Evolutionary conservation across 2,797 vertebrate species (phyloP), one percentile per base, ranked within the genome.

Genomic region (Chaetodon trifasciatus): DNA sequence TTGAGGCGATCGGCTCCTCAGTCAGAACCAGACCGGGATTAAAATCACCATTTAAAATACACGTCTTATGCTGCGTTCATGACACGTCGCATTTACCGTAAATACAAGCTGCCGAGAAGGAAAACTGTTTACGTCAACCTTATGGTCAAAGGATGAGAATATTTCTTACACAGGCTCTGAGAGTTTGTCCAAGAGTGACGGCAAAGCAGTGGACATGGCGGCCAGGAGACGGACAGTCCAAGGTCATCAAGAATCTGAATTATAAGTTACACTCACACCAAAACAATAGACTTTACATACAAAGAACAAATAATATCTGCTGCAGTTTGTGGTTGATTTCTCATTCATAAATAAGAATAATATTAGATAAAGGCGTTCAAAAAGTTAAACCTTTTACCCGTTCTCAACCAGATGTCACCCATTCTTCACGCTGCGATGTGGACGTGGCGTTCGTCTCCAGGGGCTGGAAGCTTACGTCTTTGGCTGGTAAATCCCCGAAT

Each of bases 261-360:
- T 19, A 82, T 84, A 88, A 86, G 17, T 91, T 90, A 89, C 61
- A 81, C 74, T 74, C 73, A 78, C 64, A 70, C 65, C 55, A 46
- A 70, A 78, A 71, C 42, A 24, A 76, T 8, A 79, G n/a, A 23
- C n/a, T 66, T 19, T 35, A 74, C 17, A 23, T n/a, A 72, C 10
- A 76, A 73, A 67, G 44, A 70, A 81, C 37, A 58, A 28, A 39
- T 40, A 47, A 73, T 3, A 69, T 40, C 74, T 63, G 79, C 72
- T 73, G 78, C 68, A 74, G 79, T 73, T 76, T 74, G 32, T 40
- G 72, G 68, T 49, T 37, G 47, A 58, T 53, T 84, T 65, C 84
- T 81, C 81, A 82, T 85, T 88, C 81, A 90, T 90, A 86, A 89
- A 92, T 86, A 89, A 84, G 10, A 86, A 79, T 60, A 76, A 37